These are phyloP conservation scores for Osmerus mordax DNA, from an alignment of 2,113 vertebrate species.

Conservation along the genomic window DNA sequence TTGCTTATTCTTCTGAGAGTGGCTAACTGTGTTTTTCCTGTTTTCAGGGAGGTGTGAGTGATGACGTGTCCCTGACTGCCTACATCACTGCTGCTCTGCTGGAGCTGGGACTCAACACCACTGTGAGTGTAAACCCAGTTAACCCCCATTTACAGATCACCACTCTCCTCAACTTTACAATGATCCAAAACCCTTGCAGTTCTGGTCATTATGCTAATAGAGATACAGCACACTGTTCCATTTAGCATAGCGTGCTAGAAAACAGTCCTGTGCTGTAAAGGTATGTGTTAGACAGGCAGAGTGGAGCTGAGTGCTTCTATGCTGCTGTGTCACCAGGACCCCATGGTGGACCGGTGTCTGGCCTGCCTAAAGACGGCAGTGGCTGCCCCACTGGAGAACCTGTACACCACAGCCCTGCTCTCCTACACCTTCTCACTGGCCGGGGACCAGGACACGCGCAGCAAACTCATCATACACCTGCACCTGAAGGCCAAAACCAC, in stretches of 20 bases:
- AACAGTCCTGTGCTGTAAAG: neutral
- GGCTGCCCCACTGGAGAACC: slow-evolving; percentile 45
- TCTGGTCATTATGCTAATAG: no score
- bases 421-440: slow-evolving; percentile 84
- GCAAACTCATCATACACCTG: slow-evolving; percentile 57
- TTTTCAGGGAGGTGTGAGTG: slow-evolving; percentile 80
- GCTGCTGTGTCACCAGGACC: slow-evolving; percentile 57
- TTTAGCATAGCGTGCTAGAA: no score
- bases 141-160: neutral
- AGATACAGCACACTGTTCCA: no score
- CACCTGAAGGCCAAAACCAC: slow-evolving; percentile 38
- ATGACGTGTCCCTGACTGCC: slow-evolving; percentile 54
- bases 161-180: neutral
- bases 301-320: neutral
- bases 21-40: neutral
- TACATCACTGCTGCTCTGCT: slow-evolving; percentile 73
- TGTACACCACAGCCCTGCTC: slow-evolving; percentile 78
- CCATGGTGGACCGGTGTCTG: slow-evolving; percentile 66
- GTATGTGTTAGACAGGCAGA: neutral
- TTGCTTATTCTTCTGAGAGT: no score
- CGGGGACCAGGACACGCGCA: slow-evolving; percentile 65
- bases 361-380: slow-evolving; percentile 61
- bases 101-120: slow-evolving; percentile 65
- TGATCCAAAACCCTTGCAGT: no score
- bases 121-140: slow-evolving; percentile 57